Evolutionary conservation across 2,888 invertebrate species (phyloP).

Genomic region (Tiliacea aurago): DNA sequence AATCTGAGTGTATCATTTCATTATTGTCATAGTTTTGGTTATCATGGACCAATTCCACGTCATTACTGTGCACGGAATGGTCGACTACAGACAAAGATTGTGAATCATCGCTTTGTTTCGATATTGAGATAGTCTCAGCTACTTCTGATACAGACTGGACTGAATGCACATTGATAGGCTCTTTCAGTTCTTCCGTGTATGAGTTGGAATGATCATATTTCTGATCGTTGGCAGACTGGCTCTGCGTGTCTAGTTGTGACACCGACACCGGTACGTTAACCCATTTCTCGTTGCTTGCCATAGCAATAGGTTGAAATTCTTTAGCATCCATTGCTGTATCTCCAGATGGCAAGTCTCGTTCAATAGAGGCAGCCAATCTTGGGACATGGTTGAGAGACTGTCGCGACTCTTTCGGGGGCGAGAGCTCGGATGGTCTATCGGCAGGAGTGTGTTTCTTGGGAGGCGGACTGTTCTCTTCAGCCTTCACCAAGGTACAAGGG

Average conservation of each 20-base stretch:
- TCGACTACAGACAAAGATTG: slow-evolving; percentile 87
- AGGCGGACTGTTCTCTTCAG: slow-evolving; percentile 70
- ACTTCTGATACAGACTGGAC: slow-evolving; percentile 79
- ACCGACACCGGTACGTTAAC: slow-evolving; percentile 69
- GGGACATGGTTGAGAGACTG: slow-evolving; percentile 70
- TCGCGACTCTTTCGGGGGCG: slow-evolving; percentile 67
- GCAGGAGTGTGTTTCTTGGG: slow-evolving; percentile 63
- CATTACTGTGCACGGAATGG: slow-evolving; percentile 82
- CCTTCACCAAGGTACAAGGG: slow-evolving; percentile 70
- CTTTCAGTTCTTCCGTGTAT: slow-evolving; percentile 82
- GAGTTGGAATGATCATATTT: slow-evolving; percentile 76
- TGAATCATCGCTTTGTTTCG: slow-evolving; percentile 89
- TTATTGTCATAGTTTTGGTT: slow-evolving; percentile 85
- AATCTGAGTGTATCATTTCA: slow-evolving; percentile 89
- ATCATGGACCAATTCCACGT: slow-evolving; percentile 82
- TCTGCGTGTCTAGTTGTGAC: slow-evolving; percentile 72
- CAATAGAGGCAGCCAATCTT: slow-evolving; percentile 53
- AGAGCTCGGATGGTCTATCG: slow-evolving; percentile 66
- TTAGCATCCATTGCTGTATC: slow-evolving; percentile 66
- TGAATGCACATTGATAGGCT: slow-evolving; percentile 74
- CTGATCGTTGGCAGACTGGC: slow-evolving; percentile 68
- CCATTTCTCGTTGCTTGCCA: slow-evolving; percentile 82
- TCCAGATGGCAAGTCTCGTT: slow-evolving; percentile 65
- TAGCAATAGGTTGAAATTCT: slow-evolving; percentile 73
- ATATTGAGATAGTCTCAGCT: slow-evolving; percentile 86